Base-by-base conservation (phyloP, 2,888 invertebrate genomes). In the Lasioglossum vierecki region DNA sequence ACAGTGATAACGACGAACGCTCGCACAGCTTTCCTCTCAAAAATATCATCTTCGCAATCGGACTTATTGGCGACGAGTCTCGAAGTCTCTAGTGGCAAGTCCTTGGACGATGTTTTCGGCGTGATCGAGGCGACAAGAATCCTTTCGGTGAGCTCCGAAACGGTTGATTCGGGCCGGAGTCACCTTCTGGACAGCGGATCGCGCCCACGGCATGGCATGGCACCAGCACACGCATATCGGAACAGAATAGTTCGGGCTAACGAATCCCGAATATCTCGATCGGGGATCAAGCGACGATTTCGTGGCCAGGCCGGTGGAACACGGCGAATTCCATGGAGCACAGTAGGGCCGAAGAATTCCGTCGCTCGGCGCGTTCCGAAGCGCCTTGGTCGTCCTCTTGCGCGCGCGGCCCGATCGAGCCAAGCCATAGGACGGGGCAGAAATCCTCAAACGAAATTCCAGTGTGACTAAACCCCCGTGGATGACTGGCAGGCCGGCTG, bases 391-490 rank as follows among this genome's bases (percentile, higher is more conserved):
- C 63, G 63, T 63, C 30, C 63, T 30, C 68, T 76, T 85, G 53
- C 53, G 53, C 78, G 71, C 83, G 76, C 78, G 79, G 82, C 80
- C 77, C 80, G 89, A 89, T 89, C 89, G 85, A 80, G 87, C 79
- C 39, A 9, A 35, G 30, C 66, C 66, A 84, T 88, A 86, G 88
- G 80, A 89, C 84, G 80, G 83, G 86, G 74, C 86, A 85, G 88
- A 90, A 88, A 91, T 90, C 91, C 88, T 90, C 88, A 87, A 91
- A 91, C 89, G 93, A 93, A 93, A 94, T 94, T 94, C 94, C 94
- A 93, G 90, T 93, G 93, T 93, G 94, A 94, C 94, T 94, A 94
- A 94, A 94, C 91, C 93, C 93, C 93, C 82, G 88, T 91, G 92
- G 91, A 93, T 94, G 94, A 94, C 92, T 94, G 94, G 94, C 94